These are phyloP conservation scores for Cydia pomonella DNA, from an alignment of 1,140 invertebrate species.

Conservation along the genomic window DNA sequence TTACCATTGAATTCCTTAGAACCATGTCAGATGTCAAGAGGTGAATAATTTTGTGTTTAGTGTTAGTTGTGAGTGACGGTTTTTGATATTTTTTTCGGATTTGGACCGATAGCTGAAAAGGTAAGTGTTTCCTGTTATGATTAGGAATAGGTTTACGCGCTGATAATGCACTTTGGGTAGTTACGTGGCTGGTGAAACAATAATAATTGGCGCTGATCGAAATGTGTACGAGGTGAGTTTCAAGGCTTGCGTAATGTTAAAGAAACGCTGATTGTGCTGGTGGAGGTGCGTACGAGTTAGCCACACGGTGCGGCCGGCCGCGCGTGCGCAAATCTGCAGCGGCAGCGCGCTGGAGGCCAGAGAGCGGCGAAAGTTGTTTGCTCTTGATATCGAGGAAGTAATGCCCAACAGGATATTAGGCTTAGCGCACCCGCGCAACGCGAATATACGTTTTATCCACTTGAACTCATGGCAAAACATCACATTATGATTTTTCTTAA, in stretches of 20 bases:
- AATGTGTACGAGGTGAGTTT: constrained; percentile 28
- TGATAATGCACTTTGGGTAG: constrained; percentile 9
- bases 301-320: constrained; percentile 22
- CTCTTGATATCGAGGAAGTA: constrained; percentile 69
- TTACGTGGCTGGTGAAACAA: constrained; percentile 22
- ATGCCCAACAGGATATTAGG: constrained; percentile 44
- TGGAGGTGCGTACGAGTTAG: constrained; percentile 36
- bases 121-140: constrained; percentile 66
- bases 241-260: constrained; percentile 47
- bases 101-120: constrained; percentile 73
- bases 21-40: constrained; percentile 79
- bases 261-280: constrained; percentile 38
- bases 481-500: neutral
- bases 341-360: constrained; percentile 26
- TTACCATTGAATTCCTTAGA: constrained; percentile 52
- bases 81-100: constrained; percentile 75
- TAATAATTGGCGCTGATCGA: constrained; percentile 13
- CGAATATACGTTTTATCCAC: neutral
- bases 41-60: constrained; percentile 74
- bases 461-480: neutral
- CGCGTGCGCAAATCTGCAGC: constrained; percentile 38
- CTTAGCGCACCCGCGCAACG: constrained; percentile 39
- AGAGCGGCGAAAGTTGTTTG: constrained; percentile 72
- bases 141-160: constrained; percentile 22
- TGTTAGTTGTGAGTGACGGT: constrained; percentile 75